Percentiles rank a stretch among this genome's conserved stretches.
These are phyloP conservation scores for Pygmarrhopalites habei DNA, from an alignment of 1,140 invertebrate genomes.

Conservation along the genomic window DNA sequence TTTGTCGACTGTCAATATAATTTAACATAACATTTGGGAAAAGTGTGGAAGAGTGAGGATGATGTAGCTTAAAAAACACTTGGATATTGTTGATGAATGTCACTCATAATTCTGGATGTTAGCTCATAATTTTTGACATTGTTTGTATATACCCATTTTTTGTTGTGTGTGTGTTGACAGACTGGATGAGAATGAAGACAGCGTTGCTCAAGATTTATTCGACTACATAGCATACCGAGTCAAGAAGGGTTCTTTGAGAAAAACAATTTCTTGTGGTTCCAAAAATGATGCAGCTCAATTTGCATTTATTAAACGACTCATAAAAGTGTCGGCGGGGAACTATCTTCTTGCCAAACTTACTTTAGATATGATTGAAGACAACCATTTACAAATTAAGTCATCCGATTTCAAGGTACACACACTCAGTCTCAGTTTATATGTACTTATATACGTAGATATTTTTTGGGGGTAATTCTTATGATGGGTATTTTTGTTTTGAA, in stretches of 20 bases:
- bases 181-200: conserved; percentile 50
- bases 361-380: conserved; percentile 86
- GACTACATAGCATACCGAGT: conserved; percentile 80
- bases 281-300: conserved; percentile 64
- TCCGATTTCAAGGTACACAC: conserved; percentile 72
- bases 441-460: no score
- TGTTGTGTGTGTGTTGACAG: conserved; percentile 7
- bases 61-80: no score
- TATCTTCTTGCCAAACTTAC: conserved; percentile 87
- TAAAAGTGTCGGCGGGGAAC: conserved; percentile 73
- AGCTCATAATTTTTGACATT: not conserved
- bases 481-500: not conserved
- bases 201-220: conserved; percentile 70
- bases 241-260: conserved; percentile 43
- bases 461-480: no score
- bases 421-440: no score
- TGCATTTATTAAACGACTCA: conserved; percentile 49
- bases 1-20: no score
- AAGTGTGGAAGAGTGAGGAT: no score
- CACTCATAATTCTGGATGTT: not conserved
- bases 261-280: not conserved
- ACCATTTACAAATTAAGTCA: conserved; percentile 86
- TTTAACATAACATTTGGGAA: no score
- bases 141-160: not conserved
- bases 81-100: no score